A percentile compares a stretch with the other conserved stretches of the same genome.
phyloP scores from a whole-genome alignment of 2,888 invertebrate species.

The Ormia ochracea region DNA sequence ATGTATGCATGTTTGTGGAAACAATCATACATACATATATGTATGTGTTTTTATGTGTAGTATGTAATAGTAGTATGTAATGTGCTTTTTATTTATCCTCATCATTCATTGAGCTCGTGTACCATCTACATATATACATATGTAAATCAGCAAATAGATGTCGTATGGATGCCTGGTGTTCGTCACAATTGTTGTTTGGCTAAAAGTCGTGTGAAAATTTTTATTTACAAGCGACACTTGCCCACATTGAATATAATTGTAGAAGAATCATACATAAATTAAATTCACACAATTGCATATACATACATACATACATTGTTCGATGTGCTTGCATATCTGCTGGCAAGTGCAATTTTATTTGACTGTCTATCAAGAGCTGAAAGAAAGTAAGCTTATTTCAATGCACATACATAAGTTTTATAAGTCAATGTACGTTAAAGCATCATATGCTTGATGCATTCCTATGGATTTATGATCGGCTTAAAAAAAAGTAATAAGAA shows the following conservation, averaged over 20 bases:
- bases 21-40: too few relatives aligned
- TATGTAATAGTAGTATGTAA: too few relatives aligned
- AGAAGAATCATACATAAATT: slow-evolving; percentile 50
- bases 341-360: not conserved
- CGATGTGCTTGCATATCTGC: not conserved
- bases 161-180: slow-evolving; percentile 22
- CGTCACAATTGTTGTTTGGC: slow-evolving; percentile 22
- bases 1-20: too few relatives aligned
- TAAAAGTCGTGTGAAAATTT: slow-evolving; percentile 54
- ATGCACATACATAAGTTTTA: slow-evolving; percentile 4
- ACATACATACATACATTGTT: not conserved
- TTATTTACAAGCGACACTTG: slow-evolving; percentile 47
- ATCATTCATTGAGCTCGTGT: slow-evolving; percentile 41
- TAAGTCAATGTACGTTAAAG: slow-evolving; percentile 58
- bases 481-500: slow-evolving; percentile 23
- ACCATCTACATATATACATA: too few relatives aligned
- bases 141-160: slow-evolving; percentile 23
- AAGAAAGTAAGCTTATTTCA: slow-evolving; percentile 18
- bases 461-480: slow-evolving; percentile 25
- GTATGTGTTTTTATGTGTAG: too few relatives aligned
- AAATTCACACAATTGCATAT: slow-evolving; percentile 13
- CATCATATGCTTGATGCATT: slow-evolving; percentile 5
- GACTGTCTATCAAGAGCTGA: slow-evolving; percentile 9
- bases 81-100: not conserved
- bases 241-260: not conserved